Evolutionary conservation across 2,888 invertebrate species (phyloP).

Genomic region (Steromphala cineraria): DNA sequence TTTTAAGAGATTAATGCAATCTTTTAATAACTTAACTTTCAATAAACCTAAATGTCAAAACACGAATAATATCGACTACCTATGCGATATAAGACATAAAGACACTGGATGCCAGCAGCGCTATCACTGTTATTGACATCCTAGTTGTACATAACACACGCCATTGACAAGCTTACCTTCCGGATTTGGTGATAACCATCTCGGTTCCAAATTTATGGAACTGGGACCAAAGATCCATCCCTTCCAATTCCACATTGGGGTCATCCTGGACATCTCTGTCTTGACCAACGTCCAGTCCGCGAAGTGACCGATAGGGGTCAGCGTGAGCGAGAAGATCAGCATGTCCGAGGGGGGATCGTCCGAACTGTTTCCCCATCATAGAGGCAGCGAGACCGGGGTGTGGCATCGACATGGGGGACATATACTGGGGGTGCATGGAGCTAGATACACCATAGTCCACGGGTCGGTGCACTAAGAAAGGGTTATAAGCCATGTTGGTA

Average conservation of each 20-base stretch:
- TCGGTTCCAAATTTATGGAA: constrained; percentile 98
- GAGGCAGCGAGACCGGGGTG: constrained; percentile 15
- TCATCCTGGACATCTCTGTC: constrained; percentile 95
- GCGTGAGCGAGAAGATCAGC: constrained; percentile 30
- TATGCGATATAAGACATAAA: too few species aligned
- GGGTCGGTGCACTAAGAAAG: constrained; percentile 21
- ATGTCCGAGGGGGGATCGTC: constrained; percentile 1
- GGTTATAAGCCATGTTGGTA: constrained; percentile 24
- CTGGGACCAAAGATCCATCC: constrained; percentile 98
- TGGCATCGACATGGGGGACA: constrained; percentile 7
- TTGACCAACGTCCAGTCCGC: constrained; percentile 70
- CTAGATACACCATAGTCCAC: constrained; percentile 14
- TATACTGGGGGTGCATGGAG: constrained; percentile 9
- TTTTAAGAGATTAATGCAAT: too few species aligned
- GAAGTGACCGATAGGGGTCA: constrained; percentile 76
- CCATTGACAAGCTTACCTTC: constrained; percentile 84
- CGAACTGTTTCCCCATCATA: constrained; percentile 17
- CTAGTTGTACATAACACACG: too few species aligned
- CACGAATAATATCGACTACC: too few species aligned
- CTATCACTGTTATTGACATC: neutral
- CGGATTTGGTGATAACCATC: constrained; percentile 99
- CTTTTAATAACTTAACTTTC: too few species aligned
- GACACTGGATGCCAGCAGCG: too few species aligned
- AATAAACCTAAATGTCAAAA: too few species aligned
- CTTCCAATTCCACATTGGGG: constrained; percentile 98